Percentiles rank a stretch among this genome's conserved stretches.
Conservation (phyloP, 1,140 invertebrate genomes). For the Nephila pilipes region DNA sequence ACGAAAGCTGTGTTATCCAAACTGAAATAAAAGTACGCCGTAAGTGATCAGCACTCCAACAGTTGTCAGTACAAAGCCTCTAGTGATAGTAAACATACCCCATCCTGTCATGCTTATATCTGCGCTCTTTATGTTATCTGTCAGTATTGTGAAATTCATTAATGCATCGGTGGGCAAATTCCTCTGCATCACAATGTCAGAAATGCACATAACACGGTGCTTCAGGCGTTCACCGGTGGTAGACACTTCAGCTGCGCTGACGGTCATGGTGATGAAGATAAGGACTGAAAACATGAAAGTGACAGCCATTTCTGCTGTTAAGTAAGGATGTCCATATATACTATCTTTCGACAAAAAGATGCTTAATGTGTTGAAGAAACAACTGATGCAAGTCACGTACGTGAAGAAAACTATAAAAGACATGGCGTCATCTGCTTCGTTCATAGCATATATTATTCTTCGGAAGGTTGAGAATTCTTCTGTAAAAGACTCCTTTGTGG, state of each 20-base stretch:
- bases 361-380: slow-evolving; percentile 66
- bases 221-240: slow-evolving; percentile 42
- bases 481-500: slow-evolving; percentile 25
- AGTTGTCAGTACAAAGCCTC: slow-evolving; percentile 59
- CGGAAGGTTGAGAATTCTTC: slow-evolving; percentile 42
- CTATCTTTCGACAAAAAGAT: background rate
- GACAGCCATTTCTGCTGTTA: background rate
- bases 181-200: slow-evolving; percentile 44
- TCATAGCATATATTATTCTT: slow-evolving; percentile 47
- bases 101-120: slow-evolving; percentile 58
- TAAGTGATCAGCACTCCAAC: slow-evolving; percentile 68
- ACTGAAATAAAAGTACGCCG: slow-evolving; percentile 72
- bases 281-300: slow-evolving; percentile 21
- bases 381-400: slow-evolving; percentile 62
- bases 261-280: slow-evolving; percentile 46
- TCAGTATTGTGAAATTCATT: slow-evolving; percentile 36
- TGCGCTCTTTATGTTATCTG: slow-evolving; percentile 43
- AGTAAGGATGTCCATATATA: background rate
- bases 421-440: slow-evolving; percentile 56
- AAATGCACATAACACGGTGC: slow-evolving; percentile 35
- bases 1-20: background rate
- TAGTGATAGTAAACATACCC: slow-evolving; percentile 72
- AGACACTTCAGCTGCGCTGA: slow-evolving; percentile 33
- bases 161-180: slow-evolving; percentile 29
- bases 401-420: slow-evolving; percentile 53